phyloP scores from a whole-genome alignment of 1,140 invertebrate genomes.

The Steinernema feltiae region DNA sequence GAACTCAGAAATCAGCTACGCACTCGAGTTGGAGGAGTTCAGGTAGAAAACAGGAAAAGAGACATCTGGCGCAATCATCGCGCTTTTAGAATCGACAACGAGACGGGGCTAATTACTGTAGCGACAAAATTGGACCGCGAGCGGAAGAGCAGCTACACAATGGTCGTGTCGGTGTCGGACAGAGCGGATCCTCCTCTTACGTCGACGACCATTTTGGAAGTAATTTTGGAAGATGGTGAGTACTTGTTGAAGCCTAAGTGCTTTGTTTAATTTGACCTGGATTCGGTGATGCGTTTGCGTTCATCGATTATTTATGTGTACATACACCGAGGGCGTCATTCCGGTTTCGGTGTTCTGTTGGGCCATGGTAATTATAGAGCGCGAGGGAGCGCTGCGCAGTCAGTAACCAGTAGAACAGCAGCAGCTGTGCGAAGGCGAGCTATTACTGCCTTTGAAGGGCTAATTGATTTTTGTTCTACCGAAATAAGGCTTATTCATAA shows the following conservation, averaged over 20 bases:
- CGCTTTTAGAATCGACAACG: conserved; percentile 73
- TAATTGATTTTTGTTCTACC: conserved; percentile 15
- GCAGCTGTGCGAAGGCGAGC: background rate
- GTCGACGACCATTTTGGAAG: conserved; percentile 71
- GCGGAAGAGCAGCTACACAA: conserved; percentile 70
- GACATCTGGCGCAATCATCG: conserved; percentile 33
- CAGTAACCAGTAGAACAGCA: conserved; percentile 11
- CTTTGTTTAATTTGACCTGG: conserved; percentile 1
- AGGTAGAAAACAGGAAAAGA: conserved; percentile 20
- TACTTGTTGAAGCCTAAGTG: conserved; percentile 14
- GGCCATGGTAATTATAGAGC: conserved; percentile 11
- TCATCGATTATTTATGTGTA: conserved; percentile 13
- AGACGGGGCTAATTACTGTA: conserved; percentile 76
- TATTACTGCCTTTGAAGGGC: background rate
- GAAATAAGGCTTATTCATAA: conserved; percentile 3
- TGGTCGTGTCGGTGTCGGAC: conserved; percentile 76
- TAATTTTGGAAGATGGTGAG: conserved; percentile 73
- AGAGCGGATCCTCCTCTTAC: conserved; percentile 77
- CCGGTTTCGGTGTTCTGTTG: background rate
- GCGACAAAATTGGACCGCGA: conserved; percentile 78
- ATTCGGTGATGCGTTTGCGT: conserved; percentile 3
- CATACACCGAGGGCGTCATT: conserved; percentile 14
- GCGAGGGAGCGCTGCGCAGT: background rate
- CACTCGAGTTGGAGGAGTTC: conserved; percentile 42
- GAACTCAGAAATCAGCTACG: conserved; percentile 46